Evolutionary conservation across 2,113 vertebrate species (phyloP).

Genomic region (Thunnus thynnus): DNA sequence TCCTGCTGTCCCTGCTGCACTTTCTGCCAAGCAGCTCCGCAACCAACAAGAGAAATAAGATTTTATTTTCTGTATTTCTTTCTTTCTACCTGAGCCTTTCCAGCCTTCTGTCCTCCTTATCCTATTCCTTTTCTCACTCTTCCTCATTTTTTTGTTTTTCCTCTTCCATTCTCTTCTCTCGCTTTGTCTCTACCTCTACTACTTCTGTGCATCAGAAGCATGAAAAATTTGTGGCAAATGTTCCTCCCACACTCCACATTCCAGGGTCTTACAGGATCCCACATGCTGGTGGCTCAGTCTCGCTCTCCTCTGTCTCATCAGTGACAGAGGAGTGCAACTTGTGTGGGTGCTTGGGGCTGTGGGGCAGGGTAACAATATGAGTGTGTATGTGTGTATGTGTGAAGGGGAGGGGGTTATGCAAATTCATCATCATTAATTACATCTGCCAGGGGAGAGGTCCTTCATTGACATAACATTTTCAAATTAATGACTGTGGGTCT

Average conservation of each 20-base stretch:
- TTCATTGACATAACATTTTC: conserved; percentile 51
- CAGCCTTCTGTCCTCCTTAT: conserved; percentile 29
- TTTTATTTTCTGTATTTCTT: neutral
- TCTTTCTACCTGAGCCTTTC: conserved; percentile 60
- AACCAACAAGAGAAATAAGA: conserved; percentile 48
- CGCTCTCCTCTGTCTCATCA: conserved; percentile 51
- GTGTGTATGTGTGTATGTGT: conserved; percentile 24
- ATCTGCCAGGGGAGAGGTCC: conserved; percentile 39
- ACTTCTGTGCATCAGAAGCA: conserved; percentile 58
- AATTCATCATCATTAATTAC: conserved; percentile 64
- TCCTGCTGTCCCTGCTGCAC: conserved; percentile 75
- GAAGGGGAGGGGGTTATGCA: conserved; percentile 40
- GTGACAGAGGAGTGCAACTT: conserved; percentile 62
- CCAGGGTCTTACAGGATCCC: conserved; percentile 77
- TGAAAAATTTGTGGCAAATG: conserved; percentile 75
- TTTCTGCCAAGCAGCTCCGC: conserved; percentile 76
- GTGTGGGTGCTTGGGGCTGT: conserved; percentile 67
- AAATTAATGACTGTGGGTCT: conserved; percentile 25
- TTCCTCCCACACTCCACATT: conserved; percentile 83
- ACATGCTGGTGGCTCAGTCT: conserved; percentile 73
- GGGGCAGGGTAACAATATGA: conserved; percentile 55
- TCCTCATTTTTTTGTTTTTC: neutral
- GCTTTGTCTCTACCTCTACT: conserved; percentile 42
- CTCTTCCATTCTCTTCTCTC: conserved; percentile 9
- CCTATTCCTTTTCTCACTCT: conserved; percentile 29